phyloP scores from a whole-genome alignment of 2,113 vertebrate species.

The Alaudala cheleensis region DNA sequence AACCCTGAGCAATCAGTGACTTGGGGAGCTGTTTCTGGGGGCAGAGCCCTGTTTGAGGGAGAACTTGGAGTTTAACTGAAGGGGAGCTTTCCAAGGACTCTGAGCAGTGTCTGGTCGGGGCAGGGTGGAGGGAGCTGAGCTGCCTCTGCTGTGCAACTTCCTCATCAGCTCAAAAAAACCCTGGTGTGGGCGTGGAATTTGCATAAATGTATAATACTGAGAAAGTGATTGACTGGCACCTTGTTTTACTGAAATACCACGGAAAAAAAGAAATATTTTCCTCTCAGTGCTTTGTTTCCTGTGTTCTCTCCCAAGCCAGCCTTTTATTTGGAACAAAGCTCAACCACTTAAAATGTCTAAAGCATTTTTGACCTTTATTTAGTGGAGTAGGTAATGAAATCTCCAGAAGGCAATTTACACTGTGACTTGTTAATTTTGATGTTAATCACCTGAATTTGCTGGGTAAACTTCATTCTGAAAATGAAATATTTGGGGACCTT shows the following conservation, averaged over 20 bases:
- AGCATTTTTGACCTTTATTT: neutral
- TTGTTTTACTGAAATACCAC: slow-evolving; percentile 46
- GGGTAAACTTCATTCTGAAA: neutral
- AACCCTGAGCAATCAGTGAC: fast-evolving
- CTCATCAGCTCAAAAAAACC: slow-evolving; percentile 32
- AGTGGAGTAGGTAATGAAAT: neutral
- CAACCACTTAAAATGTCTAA: neutral
- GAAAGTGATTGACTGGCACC: slow-evolving; percentile 47
- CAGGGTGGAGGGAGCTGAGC: neutral
- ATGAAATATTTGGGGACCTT: neutral
- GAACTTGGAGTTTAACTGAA: neutral
- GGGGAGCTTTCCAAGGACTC: slow-evolving; percentile 2
- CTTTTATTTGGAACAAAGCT: slow-evolving; percentile 20
- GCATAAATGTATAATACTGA: slow-evolving; percentile 37
- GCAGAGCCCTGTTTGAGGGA: neutral
- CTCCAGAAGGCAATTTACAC: neutral
- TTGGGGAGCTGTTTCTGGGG: neutral
- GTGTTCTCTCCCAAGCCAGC: neutral
- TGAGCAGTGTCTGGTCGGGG: neutral
- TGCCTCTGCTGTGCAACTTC: slow-evolving; percentile 15
- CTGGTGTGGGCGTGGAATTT: neutral
- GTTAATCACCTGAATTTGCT: neutral
- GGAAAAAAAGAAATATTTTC: neutral
- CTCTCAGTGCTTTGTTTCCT: slow-evolving; percentile 14
- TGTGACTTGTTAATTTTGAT: neutral